These are phyloP conservation scores for Iphiclides podalirius DNA, from an alignment of 2,888 invertebrate genomes.

Conservation along the genomic window DNA sequence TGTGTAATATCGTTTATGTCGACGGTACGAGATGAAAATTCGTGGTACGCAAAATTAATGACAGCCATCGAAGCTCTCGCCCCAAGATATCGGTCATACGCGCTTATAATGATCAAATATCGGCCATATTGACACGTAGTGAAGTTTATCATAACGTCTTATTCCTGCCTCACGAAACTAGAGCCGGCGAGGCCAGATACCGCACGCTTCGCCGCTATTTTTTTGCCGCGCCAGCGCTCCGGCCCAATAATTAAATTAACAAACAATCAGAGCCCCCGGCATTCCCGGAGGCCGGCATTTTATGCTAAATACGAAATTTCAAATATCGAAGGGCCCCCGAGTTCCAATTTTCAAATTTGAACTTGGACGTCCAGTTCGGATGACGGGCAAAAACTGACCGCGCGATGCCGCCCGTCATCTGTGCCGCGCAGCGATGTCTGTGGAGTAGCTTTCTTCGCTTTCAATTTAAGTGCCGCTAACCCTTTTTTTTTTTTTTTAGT, in stretches of 20 bases:
- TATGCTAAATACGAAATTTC: conserved; percentile 69
- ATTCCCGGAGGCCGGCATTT: conserved; percentile 47
- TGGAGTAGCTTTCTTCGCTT: conserved; percentile 48
- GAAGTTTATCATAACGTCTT: conserved; percentile 13
- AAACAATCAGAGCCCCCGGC: conserved; percentile 34
- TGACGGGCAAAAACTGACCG: conserved; percentile 76
- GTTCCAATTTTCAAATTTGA: conserved; percentile 79
- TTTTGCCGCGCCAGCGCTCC: conserved; percentile 10
- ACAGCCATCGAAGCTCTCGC: background rate
- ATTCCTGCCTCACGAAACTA: background rate
- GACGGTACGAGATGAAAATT: background rate
- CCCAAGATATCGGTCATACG: no score
- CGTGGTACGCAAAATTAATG: background rate
- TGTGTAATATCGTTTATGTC: no score
- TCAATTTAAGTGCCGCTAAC: no score
- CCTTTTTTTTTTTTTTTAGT: no score
- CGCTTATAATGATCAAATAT: conserved; percentile 2
- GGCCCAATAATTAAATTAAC: conserved; percentile 32
- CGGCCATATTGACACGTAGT: conserved; percentile 1
- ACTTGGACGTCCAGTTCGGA: conserved; percentile 78
- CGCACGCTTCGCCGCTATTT: background rate
- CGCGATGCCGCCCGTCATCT: conserved; percentile 74
- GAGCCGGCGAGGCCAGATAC: background rate
- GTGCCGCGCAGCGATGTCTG: conserved; percentile 39
- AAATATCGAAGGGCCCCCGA: conserved; percentile 69